Base-by-base conservation (phyloP, 2,888 invertebrate genomes). In the Zygogramma bicolorata region DNA sequence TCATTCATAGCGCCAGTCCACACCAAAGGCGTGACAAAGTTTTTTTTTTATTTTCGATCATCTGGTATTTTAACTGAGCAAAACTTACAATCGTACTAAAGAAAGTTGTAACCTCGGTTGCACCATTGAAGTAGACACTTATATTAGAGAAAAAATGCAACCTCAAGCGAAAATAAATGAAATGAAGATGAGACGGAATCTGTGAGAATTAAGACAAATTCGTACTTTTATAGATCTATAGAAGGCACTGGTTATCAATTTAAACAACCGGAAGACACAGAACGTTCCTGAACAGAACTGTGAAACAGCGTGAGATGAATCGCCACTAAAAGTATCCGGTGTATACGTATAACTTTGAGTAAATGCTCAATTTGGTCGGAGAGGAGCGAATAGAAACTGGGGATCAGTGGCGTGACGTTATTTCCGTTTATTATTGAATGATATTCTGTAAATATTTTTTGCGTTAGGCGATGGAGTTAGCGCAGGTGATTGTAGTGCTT, bases 211-310 rank as follows among this genome's bases (percentile, higher is more conserved):
- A 70, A 76, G 68, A 70, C 25, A 34, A 20, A 46, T 38, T 29
- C 59, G 71, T 70, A 72, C 71, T 83, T 83, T 83, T 83, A 81
- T 78, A 77, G 78, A 75, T 72, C 72, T 70, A 76, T 72, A 79
- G 76, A 27, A 53, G 80, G 78, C 81, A 80, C 81, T 78, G 79
- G 79, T 84, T 82, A 84, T 85, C 83, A 83, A 84, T 84, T 80
- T 81, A 79, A 66, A 77, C 77, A 77, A 81, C 76, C 76, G 82
- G 79, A 81, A 82, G 80, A 81, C 80, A 80, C 76, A 77, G 81
- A 77, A 79, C 75, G 80, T 81, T 81, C 81, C 76, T 77, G 75
- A 46, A 46, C 2, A 20, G 22, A 18, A 20, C 20, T 4, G 10
- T 20, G 46, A 20, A 46, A 46, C 20, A 46, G 7, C 73, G 74